Base-by-base conservation (phyloP, 2,113 vertebrate species). In the Cheirogaleus medius region DNA sequence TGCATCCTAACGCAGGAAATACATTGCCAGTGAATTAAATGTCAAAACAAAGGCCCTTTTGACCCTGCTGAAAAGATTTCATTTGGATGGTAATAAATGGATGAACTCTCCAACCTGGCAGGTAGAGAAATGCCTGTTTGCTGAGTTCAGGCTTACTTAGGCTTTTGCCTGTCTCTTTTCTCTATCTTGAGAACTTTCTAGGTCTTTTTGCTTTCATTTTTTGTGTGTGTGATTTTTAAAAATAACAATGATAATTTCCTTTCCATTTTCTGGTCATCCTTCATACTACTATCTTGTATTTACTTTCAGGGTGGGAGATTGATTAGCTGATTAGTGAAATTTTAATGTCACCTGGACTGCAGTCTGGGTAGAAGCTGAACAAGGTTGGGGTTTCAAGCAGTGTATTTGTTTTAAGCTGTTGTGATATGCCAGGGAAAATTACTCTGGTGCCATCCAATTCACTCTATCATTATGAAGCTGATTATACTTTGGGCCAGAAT, bases 41-140 rank as follows among this genome's bases (percentile, higher is more conserved):
- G 98, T 98, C 98, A 98, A 98, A 98, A 98, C 98, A 98, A 98
- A 98, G 94, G 91, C 97, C 98, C 93, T 95, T 97, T 90, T 98
- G 98, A 99, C 98, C 98, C 98, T 95, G 91, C 94, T 98, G 97
- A 98, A 97, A 97, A 98, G 96, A 95, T 98, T 98, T 98, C 98
- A 98, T 98, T 98, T 98, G 96, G 95, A 94, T 96, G 90, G 97
- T 98, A 98, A 98, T 98, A 98, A 98, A 98, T 96, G 90, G 87
- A 88, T 97, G 98, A 98, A 97, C 98, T 98, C 97, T 98, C 90
- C 93, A 93, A 82, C 97, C 96, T 97, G 63, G 90, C 83, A 39
- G 0, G 82, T 98, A 96, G 98, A 98, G 89, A 97, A 98, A 94
- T 94, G 91, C 37, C 73, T 94, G 83, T 96, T 98, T 95, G 95